Conservation (phyloP, 2,888 invertebrate species). For the Bimastos eiseni region DNA sequence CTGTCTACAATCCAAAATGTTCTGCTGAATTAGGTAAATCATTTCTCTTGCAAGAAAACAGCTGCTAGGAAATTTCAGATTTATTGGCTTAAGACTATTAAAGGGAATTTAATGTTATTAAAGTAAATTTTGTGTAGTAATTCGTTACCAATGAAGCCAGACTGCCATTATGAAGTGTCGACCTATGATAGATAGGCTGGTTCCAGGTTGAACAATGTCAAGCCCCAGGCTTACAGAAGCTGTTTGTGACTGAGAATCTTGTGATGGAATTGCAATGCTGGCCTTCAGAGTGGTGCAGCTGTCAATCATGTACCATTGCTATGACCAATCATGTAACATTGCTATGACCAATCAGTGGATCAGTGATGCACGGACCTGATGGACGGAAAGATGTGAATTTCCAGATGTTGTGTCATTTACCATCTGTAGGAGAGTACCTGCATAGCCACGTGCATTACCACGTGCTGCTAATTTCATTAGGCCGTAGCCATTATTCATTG, state of each 20-base stretch:
- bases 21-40: slow-evolving; percentile 34
- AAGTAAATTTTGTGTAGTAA: not conserved
- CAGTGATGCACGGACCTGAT: not conserved
- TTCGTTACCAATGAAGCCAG: not conserved
- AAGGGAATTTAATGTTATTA: not conserved
- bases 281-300: not conserved
- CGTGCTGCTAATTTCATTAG: no score
- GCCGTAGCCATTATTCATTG: no score
- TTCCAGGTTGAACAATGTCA: not conserved
- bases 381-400: not conserved
- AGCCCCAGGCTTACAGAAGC: not conserved
- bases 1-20: slow-evolving; percentile 34
- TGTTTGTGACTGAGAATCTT: not conserved
- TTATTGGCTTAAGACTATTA: not conserved
- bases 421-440: no score
- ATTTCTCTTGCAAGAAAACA: not conserved
- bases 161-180: not conserved
- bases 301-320: not conserved
- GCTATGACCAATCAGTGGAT: not conserved
- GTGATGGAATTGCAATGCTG: not conserved
- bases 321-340: not conserved
- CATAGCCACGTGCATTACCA: no score
- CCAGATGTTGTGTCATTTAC: not conserved
- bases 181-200: not conserved
- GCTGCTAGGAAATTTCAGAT: not conserved